Base-by-base conservation (phyloP, 2,888 invertebrate species). In the Antheraea assamensis region DNA sequence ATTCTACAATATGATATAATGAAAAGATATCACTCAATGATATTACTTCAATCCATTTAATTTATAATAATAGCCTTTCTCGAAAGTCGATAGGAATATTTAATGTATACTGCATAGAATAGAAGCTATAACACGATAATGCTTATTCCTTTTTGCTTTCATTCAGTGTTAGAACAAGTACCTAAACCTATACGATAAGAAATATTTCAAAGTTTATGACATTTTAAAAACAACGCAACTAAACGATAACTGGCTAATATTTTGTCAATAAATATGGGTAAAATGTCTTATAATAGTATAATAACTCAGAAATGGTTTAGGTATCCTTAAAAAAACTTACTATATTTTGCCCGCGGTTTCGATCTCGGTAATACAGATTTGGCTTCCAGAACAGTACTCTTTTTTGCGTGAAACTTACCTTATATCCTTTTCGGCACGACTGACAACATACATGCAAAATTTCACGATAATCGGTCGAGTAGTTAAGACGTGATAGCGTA, bases 11-110 rank as follows among this genome's bases (percentile, higher is more conserved):
- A 13, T 24, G 13, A 3, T 2, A 24, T 24, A 58, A n/a, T 58
- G 58, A n/a, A 58, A 13, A 13, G 24, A 58, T 58, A n/a, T 31
- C 30, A 31, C 19, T 66, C 66, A 17, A 30, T 31, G 27, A 66
- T 30, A 66, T 66, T 66, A 66, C 66, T 66, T 66, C 30, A 31
- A 31, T 30, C 66, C 66, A 66, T 66, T 66, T 31, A 30, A 66
- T 66, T 66, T 61, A 61, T 31, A n/a, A 58, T 13, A n/a, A n/a
- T n/a, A n/a, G 58, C 13, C 8, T 58, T 24, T 58, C 24, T 58
- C 24, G 24, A 24, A 58, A 58, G 58, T 58, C 24, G 10, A 58
- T 58, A 58, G 24, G 24, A 58, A 55, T 24, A 58, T 58, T 58
- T 24, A 58, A 21, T 24, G 24, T 24, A 13, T 58, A 24, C 24